Percentiles rank a stretch among this genome's conserved stretches.
These are phyloP conservation scores for Frankliniella intonsa DNA, from an alignment of 2,888 invertebrate species.

Conservation along the genomic window DNA sequence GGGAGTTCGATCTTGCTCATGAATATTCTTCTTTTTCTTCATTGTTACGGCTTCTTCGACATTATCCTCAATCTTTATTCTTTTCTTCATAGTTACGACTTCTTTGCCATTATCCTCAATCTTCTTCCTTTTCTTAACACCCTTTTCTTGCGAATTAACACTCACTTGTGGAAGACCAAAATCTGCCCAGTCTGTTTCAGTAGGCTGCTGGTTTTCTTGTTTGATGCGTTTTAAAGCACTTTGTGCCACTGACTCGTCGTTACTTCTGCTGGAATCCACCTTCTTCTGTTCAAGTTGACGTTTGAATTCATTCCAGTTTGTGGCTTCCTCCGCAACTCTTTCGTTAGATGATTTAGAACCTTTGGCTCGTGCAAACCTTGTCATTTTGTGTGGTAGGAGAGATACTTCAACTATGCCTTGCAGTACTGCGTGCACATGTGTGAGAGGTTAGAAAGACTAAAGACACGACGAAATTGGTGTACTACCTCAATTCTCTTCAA, in stretches of 20 bases:
- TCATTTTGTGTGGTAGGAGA: conserved; percentile 51
- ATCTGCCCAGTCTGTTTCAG: neutral
- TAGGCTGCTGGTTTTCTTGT: neutral
- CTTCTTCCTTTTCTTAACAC: neutral
- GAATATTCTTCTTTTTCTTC: conserved; percentile 38
- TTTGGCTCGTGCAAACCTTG: conserved; percentile 67
- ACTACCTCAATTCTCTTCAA: too few species aligned
- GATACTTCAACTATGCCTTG: too few species aligned
- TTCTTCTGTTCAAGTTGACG: conserved; percentile 33
- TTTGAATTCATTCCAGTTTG: conserved; percentile 69
- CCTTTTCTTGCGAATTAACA: neutral
- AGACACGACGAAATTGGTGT: neutral
- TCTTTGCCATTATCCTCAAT: neutral
- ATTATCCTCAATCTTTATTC: conserved; percentile 35
- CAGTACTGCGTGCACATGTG: conserved; percentile 1
- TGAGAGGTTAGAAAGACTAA: neutral
- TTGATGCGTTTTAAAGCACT: neutral
- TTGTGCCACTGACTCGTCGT: conserved; percentile 32
- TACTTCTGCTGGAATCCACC: neutral
- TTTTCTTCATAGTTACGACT: conserved; percentile 18
- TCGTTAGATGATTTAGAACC: conserved; percentile 72
- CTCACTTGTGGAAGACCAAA: neutral
- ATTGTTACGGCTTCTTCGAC: conserved; percentile 36
- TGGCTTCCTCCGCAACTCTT: conserved; percentile 61
- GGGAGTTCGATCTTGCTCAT: conserved; percentile 31